phyloP scores from a whole-genome alignment of 2,888 invertebrate genomes.

The Cheilosia variabilis region DNA sequence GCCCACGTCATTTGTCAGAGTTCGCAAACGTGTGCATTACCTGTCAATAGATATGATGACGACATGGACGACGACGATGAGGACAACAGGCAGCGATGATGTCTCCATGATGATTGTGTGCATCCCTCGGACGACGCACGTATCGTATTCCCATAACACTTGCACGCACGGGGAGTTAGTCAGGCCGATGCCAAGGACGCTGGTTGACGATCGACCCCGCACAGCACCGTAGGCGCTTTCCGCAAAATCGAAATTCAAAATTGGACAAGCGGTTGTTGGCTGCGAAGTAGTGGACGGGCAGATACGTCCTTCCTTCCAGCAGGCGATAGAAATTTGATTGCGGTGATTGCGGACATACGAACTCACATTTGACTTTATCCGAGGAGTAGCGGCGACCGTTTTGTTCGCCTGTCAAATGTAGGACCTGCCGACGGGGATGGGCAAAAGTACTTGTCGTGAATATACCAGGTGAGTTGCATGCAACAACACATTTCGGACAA shows the following conservation, averaged over 20 bases:
- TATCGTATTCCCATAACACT: constrained; percentile 54
- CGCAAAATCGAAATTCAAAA: constrained; percentile 63
- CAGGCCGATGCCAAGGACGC: constrained; percentile 43
- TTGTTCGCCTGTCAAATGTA: constrained; percentile 68
- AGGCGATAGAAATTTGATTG: constrained; percentile 68
- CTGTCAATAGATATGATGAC: constrained; percentile 69
- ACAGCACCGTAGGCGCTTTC: constrained; percentile 39
- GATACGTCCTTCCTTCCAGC: constrained; percentile 37
- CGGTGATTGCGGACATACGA: constrained; percentile 63
- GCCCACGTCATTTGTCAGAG: constrained; percentile 42
- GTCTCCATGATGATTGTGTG: constrained; percentile 75
- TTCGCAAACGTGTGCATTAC: constrained; percentile 48
- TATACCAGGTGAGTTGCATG: constrained; percentile 52
- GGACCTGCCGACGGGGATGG: not conserved
- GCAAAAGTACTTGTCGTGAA: constrained; percentile 23
- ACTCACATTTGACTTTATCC: constrained; percentile 70
- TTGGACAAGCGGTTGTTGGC: constrained; percentile 40
- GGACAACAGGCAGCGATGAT: constrained; percentile 49
- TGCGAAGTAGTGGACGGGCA: constrained; percentile 13
- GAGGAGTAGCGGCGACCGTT: constrained; percentile 55
- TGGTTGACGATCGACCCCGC: constrained; percentile 29
- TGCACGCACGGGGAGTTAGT: constrained; percentile 28
- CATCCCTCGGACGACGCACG: constrained; percentile 40
- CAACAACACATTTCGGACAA: constrained; percentile 50
- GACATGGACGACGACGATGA: constrained; percentile 18